Evolutionary conservation across 2,888 invertebrate species (phyloP), one percentile per base, ranked within the genome.

Genomic region (Orchesellides sinensis): DNA sequence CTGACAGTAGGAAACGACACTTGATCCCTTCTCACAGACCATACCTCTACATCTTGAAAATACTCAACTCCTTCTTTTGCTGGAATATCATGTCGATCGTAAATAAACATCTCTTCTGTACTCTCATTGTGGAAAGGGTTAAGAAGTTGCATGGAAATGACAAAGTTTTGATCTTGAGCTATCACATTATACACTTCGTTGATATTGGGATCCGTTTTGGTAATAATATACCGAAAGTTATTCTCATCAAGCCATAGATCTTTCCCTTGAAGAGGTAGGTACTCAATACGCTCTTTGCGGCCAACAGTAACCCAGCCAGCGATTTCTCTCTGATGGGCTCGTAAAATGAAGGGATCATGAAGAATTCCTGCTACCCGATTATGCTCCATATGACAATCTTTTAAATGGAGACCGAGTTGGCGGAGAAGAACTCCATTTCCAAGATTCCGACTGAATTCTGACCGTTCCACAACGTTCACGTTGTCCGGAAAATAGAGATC

Each of bases 351-450:
- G 0, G 98, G 97, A 90, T 99, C 95, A 89, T 98, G 99, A 72
- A 95, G 93, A 85, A 99, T 94, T 0, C 99, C 99, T 47, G 97
- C 95, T 74, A 94, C 92, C 40, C 93, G 92, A 90, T 98, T 99
- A 85, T 95, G 94, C 89, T 95, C 95, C 81, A 98, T 94, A 0
- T 92, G 91, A 6, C 95, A 95, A 81, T 95, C 95, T 77, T 93
- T 92, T 25, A 97, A 93, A 89, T 93, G 94, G 23, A 97, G 91
- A 19, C 97, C 97, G 27, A 98, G 91, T 90, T 97, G 96, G 89
- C 97, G 95, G 83, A 98, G 93, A 89, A 96, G 95, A 10, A 98
- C 93, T 10, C 98, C 98, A 88, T 96, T 96, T 3, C 96, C 96
- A 88, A 93, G 93, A 89, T 98, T 98, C 70, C 94, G 93, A 0